phyloP scores from a whole-genome alignment of 2,797 vertebrate species.

The Eutrigla gurnardus region DNA sequence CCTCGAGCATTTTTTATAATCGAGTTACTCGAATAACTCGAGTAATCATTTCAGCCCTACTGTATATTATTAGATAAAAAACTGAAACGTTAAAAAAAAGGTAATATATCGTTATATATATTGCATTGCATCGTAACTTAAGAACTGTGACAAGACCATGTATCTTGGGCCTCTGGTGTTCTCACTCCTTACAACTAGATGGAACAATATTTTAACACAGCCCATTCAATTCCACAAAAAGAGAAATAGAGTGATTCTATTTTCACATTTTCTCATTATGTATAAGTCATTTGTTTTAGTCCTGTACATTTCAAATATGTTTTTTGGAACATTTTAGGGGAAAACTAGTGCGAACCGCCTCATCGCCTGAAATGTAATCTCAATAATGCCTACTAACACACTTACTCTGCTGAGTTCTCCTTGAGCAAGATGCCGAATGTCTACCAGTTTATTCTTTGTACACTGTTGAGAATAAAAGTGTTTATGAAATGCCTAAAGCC shows the following conservation, averaged over 20 bases:
- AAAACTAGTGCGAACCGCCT: not conserved
- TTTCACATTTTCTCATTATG: not conserved
- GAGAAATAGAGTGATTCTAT: not conserved
- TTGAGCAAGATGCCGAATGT: slow-evolving; percentile 5
- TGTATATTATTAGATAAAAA: too few relatives aligned
- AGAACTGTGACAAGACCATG: too few relatives aligned
- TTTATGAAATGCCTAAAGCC: slow-evolving; percentile 39
- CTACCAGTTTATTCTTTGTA: slow-evolving; percentile 12
- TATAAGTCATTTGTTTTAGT: not conserved
- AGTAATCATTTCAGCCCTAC: too few relatives aligned
- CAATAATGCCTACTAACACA: not conserved
- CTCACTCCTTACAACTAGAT: not conserved
- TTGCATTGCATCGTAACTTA: too few relatives aligned
- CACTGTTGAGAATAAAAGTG: slow-evolving; percentile 17
- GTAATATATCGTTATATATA: too few relatives aligned
- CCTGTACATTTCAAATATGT: not conserved
- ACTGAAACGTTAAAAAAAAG: too few relatives aligned
- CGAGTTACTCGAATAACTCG: too few relatives aligned
- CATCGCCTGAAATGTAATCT: slow-evolving; percentile 4
- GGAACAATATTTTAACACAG: not conserved
- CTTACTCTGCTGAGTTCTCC: not conserved
- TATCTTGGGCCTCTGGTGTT: too few relatives aligned
- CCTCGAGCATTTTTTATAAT: too few relatives aligned
- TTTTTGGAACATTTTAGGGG: not conserved
- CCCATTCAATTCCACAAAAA: not conserved